A percentile compares a stretch with the other conserved stretches of the same genome.
phyloP scores from a whole-genome alignment of 2,797 vertebrate genomes.

The Falco novaeseelandiae region DNA sequence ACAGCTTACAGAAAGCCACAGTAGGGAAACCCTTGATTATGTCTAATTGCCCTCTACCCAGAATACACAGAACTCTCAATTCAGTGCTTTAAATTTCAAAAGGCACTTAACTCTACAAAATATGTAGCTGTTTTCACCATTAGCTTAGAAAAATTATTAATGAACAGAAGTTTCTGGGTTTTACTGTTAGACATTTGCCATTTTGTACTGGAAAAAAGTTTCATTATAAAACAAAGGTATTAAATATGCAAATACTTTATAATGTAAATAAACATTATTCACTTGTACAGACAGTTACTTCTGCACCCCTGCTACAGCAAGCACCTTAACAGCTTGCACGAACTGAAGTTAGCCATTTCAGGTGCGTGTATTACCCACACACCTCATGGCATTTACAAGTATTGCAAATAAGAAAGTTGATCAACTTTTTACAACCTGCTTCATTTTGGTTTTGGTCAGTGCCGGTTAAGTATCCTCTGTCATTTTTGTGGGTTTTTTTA shows the following conservation, averaged over 20 bases:
- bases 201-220: neutral
- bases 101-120: neutral
- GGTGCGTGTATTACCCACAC: neutral
- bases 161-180: neutral
- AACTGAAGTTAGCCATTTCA: neutral
- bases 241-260: neutral
- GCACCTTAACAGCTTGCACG: neutral
- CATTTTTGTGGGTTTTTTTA: neutral
- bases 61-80: neutral
- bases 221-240: neutral
- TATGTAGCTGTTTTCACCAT: neutral
- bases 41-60: neutral
- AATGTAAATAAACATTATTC: neutral
- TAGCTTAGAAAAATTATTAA: neutral
- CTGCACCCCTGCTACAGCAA: neutral
- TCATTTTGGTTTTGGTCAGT: fast-evolving
- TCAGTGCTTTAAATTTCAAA: neutral
- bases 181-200: neutral
- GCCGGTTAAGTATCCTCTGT: neutral
- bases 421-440: neutral
- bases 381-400: neutral
- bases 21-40: neutral
- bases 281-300: neutral
- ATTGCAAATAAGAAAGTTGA: neutral
- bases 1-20: neutral